Base-by-base conservation (phyloP, 1,140 invertebrate species). In the Apis dorsata region DNA sequence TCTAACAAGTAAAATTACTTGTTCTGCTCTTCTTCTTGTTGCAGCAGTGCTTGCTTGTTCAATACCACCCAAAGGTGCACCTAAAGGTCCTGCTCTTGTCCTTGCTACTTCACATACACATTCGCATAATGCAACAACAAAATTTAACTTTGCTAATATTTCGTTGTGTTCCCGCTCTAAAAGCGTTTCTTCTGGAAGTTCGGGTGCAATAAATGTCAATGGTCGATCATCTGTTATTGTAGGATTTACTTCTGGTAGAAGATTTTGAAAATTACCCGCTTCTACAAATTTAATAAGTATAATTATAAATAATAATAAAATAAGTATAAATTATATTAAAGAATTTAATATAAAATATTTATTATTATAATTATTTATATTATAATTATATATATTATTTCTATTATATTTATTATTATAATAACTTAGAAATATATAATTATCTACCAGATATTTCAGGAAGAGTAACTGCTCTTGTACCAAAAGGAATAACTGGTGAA, bases 141-240 rank as follows among this genome's bases (percentile, higher is more conserved):
- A 99, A 91, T 98, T 98, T 62, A 99, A 94, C 92, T 99, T 99
- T 2, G 98, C 97, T 86, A 99, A 94, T 10, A 97, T 98, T 92
- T 99, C 98, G 93, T 98, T 98, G 93, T 99, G 98, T 91, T 98
- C 98, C 80, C 97, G 96, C 95, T 99, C 98, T 85, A 99, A 95
- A 28, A 99, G 94, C 34, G 98, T 99, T 94, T 99, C 99, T 93
- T 99, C 98, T 60, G 98, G 97, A 77, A 99, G 94, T 92, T 99
- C 98, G 11, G 98, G 98, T 51, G 97, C 96, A 49, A 98, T 95
- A 94, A 99, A 99, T 83, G 96, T 96, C 83, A 97, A 95, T 79
- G 96, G 96, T 80, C 96, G 95, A 84, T 95, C 93, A 77, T 94
- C 94, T 7, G 90, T 91, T n/a, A 88, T 90, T 28, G 87, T 91